These are phyloP conservation scores for Vulpes vulpes DNA, from an alignment of 2,113 vertebrate genomes.

Conservation along the genomic window DNA sequence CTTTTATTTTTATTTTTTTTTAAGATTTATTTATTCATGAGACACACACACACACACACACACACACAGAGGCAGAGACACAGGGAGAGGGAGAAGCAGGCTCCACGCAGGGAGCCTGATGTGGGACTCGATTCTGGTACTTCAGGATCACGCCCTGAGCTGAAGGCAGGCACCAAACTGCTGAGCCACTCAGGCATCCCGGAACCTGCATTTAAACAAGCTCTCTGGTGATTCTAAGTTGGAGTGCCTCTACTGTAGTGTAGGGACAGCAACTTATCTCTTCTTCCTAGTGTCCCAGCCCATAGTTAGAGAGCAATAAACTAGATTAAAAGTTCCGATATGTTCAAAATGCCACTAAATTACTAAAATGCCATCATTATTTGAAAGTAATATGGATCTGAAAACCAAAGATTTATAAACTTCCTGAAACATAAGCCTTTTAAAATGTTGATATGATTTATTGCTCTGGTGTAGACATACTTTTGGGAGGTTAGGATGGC, in stretches of 20 bases:
- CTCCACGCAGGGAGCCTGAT: too few species aligned
- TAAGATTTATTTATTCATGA: too few species aligned
- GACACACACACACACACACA: too few species aligned
- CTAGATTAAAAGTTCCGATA: not conserved
- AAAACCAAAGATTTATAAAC: not conserved
- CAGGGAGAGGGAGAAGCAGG: too few species aligned
- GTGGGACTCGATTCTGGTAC: too few species aligned
- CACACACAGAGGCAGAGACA: too few species aligned
- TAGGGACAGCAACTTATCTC: not conserved
- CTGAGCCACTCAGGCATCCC: not conserved
- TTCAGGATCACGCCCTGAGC: too few species aligned
- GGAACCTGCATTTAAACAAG: not conserved
- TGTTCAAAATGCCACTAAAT: not conserved
- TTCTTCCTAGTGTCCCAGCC: not conserved
- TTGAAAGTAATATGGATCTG: not conserved
- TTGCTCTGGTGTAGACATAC: not conserved
- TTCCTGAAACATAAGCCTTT: not conserved
- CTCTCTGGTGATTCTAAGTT: not conserved
- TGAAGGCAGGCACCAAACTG: too few species aligned
- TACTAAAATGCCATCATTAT: constrained; percentile 6
- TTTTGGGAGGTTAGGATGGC: not conserved
- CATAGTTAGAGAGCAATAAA: not conserved
- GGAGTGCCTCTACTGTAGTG: not conserved
- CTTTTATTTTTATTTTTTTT: too few species aligned
- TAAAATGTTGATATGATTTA: not conserved